phyloP scores from a whole-genome alignment of 2,113 vertebrate species.

The Dicentrarchus labrax region DNA sequence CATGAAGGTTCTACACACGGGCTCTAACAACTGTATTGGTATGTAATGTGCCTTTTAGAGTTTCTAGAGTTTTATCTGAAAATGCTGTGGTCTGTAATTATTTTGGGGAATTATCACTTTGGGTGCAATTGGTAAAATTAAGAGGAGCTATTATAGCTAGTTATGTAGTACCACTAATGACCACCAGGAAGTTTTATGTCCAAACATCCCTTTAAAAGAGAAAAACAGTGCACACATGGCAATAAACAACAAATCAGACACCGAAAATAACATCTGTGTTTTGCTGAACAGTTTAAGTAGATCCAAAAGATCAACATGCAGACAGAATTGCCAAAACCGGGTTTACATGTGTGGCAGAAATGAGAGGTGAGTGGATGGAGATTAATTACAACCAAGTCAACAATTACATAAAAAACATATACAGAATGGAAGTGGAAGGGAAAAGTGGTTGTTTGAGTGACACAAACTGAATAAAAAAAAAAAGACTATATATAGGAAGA shows the following conservation, averaged over 20 bases:
- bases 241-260: conserved; percentile 1
- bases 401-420: not conserved
- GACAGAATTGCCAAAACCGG: not conserved
- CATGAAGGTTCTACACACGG: not conserved
- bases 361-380: not conserved
- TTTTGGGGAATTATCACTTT: not conserved
- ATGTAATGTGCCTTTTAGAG: not conserved
- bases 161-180: not conserved
- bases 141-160: not conserved
- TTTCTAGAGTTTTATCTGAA: not conserved
- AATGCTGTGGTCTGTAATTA: not conserved
- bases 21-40: not conserved
- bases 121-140: not conserved
- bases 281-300: not conserved
- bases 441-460: not conserved
- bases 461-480: not conserved
- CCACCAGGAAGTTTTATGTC: not conserved
- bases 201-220: not conserved
- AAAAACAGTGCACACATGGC: not conserved
- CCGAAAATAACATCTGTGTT: not conserved
- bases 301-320: conserved; percentile 5
- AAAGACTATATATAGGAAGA: not conserved
- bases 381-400: not conserved
- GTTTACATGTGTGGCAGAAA: not conserved
- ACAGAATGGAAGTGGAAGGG: not conserved